Evolutionary conservation across 1,140 invertebrate species (phyloP), one percentile per base, ranked within the genome.

Genomic region (Triops cancriformis): DNA sequence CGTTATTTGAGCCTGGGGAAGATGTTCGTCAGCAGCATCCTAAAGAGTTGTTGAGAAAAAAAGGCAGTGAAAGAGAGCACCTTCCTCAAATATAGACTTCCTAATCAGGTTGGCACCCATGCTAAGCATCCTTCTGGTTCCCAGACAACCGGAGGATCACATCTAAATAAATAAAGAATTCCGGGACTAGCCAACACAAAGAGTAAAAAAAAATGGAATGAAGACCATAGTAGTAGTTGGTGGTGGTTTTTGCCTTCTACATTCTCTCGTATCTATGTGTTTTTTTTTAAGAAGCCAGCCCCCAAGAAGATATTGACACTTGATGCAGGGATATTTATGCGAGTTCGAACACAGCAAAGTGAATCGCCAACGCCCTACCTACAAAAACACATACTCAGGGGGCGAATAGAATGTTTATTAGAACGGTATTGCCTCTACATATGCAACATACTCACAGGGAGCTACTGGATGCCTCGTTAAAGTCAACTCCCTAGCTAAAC

Each of bases 251-350:
- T 37, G 31, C 31, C 31, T 37, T 37, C 31, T 37, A 37, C 2
- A 37, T 37, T 37, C 31, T 2, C 31, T 18, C 43, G 11, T 45
- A 18, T 45, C 10, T 23, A 12, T 14, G 51, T 64, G 51, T 64
- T 64, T 9, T 9, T 64, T 64, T 64, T n/a, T 23, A n/a, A 64
- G 51, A n/a, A 64, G 23, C 14, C 51, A 14, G 23, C 14, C 14
- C 4, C 51, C 51, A 5, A n/a, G 23, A 64, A 14, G 23, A 23
- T n/a, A 64, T 64, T 64, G 51, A 64, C 51, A 64, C 51, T 64
- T 64, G 31, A 64, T 64, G 51, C 51, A 64, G 51, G 51, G 51
- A 64, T 64, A 64, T 64, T 64, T 64, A 64, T 64, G 51, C 31
- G 31, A 37, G 31, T 37, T 37, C 7, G 31, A 37, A 64, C 10